These are phyloP conservation scores for Machimus atricapillus DNA, from an alignment of 2,888 invertebrate genomes.

Conservation along the genomic window DNA sequence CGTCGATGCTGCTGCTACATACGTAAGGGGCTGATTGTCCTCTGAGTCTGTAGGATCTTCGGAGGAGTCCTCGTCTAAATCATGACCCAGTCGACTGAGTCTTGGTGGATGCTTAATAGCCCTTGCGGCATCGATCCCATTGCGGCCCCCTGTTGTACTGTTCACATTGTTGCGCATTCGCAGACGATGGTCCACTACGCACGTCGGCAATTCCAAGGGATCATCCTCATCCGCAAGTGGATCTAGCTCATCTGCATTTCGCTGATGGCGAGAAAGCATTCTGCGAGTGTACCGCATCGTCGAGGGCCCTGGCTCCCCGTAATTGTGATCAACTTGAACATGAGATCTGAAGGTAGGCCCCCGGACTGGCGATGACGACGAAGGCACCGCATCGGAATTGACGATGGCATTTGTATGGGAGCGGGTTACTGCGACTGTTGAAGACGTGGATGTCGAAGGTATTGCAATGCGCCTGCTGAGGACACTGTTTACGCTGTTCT, in stretches of 20 bases:
- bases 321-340: constrained; percentile 58
- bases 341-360: constrained; percentile 42
- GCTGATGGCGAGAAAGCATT: constrained; percentile 60
- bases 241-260: constrained; percentile 60
- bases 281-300: constrained; percentile 56
- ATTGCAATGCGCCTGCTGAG: constrained; percentile 7
- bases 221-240: constrained; percentile 49
- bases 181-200: constrained; percentile 51
- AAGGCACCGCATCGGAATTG: constrained; percentile 41
- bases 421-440: neutral
- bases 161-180: constrained; percentile 53
- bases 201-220: constrained; percentile 47
- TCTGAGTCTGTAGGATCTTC: constrained; percentile 58
- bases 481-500: neutral
- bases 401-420: constrained; percentile 36
- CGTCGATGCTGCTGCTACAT: constrained; percentile 51
- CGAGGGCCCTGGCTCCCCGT: constrained; percentile 57
- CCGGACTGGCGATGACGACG: constrained; percentile 4
- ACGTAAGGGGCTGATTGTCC: constrained; percentile 63
- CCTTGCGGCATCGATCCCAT: constrained; percentile 41
- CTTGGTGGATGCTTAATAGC: constrained; percentile 8
- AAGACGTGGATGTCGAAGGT: neutral
- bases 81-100: neutral
- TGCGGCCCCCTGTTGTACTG: constrained; percentile 35
- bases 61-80: neutral